Evolutionary conservation across 2,888 invertebrate species (phyloP).

Genomic region (Eupithecia tripunctaria): DNA sequence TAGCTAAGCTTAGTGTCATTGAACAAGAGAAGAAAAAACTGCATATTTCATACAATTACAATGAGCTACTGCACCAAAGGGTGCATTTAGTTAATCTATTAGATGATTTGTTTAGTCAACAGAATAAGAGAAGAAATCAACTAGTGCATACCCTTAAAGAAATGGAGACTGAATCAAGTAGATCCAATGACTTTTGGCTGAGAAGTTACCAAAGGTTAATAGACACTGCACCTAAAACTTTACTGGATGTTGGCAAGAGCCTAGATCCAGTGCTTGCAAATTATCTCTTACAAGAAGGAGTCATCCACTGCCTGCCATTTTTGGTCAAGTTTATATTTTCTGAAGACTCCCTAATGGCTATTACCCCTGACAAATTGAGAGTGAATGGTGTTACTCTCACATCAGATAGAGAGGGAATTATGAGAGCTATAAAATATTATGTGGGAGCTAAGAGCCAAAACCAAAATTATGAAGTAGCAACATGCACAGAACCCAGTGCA

Average conservation of each 20-base stretch:
- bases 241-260: conserved; percentile 85
- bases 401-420: conserved; percentile 85
- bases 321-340: conserved; percentile 86
- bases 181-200: conserved; percentile 88
- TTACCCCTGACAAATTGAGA: conserved; percentile 84
- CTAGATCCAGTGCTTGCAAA: conserved; percentile 88
- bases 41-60: conserved; percentile 87
- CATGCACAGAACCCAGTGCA: conserved; percentile 56
- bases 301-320: conserved; percentile 90
- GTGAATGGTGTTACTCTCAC: conserved; percentile 83
- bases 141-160: conserved; percentile 87
- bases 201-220: conserved; percentile 93
- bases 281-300: conserved; percentile 88
- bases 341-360: conserved; percentile 77
- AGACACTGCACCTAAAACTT: conserved; percentile 88
- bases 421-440: conserved; percentile 86
- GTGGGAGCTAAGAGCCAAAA: conserved; percentile 69
- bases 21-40: conserved; percentile 89
- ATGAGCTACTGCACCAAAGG: conserved; percentile 88
- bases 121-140: conserved; percentile 86
- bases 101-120: conserved; percentile 88
- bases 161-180: conserved; percentile 86
- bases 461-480: conserved; percentile 51
- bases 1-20: conserved; percentile 88
- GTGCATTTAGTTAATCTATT: conserved; percentile 87